Conservation (phyloP, 2,113 vertebrate species). For the Rhinolophus sinicus region DNA sequence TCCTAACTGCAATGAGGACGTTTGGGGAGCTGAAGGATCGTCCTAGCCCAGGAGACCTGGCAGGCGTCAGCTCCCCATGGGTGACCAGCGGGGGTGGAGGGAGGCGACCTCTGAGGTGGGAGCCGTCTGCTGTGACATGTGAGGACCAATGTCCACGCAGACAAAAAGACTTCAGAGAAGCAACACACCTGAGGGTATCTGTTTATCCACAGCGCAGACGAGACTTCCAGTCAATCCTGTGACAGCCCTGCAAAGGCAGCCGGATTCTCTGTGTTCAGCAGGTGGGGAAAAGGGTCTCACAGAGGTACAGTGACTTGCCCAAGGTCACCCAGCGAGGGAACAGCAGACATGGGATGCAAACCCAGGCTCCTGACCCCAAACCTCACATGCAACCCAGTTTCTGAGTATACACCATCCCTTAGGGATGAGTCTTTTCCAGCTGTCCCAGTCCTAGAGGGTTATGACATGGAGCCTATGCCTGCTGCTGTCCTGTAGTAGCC, state of each 20-base stretch:
- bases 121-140: not conserved
- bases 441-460: not conserved
- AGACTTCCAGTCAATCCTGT: not conserved
- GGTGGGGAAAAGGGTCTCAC: not conserved
- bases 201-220: not conserved
- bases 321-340: not conserved
- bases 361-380: not conserved
- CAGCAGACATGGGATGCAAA: no score
- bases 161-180: not conserved
- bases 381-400: not conserved
- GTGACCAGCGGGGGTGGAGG: not conserved
- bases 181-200: not conserved
- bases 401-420: not conserved
- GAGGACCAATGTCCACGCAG: not conserved
- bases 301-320: not conserved
- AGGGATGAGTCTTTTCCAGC: not conserved
- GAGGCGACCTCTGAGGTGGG: not conserved
- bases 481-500: fast-evolving
- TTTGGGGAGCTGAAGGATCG: not conserved
- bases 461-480: not conserved
- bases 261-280: not conserved
- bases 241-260: not conserved
- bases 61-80: not conserved
- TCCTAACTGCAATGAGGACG: not conserved
- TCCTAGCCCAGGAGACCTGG: not conserved